Evolutionary conservation across 2,888 invertebrate species (phyloP).

Genomic region (Abrostola triplasia): DNA sequence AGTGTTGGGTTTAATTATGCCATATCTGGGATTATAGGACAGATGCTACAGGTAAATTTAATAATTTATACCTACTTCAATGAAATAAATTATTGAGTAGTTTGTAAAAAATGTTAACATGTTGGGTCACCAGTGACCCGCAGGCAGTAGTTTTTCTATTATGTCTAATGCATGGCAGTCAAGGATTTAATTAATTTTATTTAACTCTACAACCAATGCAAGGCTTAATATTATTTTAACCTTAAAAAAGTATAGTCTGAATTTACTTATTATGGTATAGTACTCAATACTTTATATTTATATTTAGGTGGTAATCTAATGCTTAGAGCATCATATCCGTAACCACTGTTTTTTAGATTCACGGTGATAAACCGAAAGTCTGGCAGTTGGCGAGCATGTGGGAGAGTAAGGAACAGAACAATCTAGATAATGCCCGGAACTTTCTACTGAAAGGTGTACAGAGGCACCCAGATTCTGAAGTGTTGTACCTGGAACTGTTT

Average conservation of each 20-base stretch:
- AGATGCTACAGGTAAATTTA: slow-evolving; percentile 88
- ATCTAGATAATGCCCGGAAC: slow-evolving; percentile 91
- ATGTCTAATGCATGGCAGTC: no score
- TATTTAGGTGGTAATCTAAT: no score
- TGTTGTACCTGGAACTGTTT: slow-evolving; percentile 90
- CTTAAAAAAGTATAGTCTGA: neutral
- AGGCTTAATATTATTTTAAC: neutral
- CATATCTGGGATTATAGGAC: slow-evolving; percentile 88
- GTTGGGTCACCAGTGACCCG: no score
- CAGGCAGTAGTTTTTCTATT: no score
- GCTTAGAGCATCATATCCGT: no score
- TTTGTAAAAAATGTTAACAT: no score
- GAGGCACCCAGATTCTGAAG: slow-evolving; percentile 91
- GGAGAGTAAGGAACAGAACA: slow-evolving; percentile 91
- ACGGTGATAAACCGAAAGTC: slow-evolving; percentile 91
- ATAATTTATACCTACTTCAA: no score
- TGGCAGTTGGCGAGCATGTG: slow-evolving; percentile 95
- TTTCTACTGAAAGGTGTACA: slow-evolving; percentile 93
- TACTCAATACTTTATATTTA: no score
- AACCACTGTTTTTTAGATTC: slow-evolving; percentile 90
- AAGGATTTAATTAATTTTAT: no score
- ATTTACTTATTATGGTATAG: neutral
- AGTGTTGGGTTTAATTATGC: slow-evolving; percentile 88
- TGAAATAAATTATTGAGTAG: no score
- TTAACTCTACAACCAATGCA: neutral